Evolutionary conservation across 2,797 vertebrate species (phyloP).

Genomic region (Mastacembelus armatus): DNA sequence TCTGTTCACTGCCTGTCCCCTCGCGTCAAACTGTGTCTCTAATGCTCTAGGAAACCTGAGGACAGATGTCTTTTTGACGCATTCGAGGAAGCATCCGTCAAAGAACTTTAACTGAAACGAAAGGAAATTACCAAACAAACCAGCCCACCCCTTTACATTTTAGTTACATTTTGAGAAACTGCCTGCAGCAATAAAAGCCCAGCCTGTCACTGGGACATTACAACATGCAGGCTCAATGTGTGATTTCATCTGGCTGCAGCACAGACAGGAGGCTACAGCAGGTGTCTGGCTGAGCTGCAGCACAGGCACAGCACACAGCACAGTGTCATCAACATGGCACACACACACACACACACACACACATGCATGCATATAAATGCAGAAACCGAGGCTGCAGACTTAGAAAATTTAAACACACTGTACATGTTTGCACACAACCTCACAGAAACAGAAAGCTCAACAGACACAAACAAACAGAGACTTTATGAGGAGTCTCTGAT

Average conservation of each 20-base stretch:
- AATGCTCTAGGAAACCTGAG: no score
- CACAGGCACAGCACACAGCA: constrained; percentile 11
- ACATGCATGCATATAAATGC: neutral
- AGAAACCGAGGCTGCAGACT: neutral
- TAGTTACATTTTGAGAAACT: neutral
- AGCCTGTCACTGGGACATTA: constrained; percentile 4
- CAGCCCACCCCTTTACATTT: neutral
- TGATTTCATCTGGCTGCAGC: constrained; percentile 18
- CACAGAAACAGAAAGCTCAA: neutral
- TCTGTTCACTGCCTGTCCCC: no score
- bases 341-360: no score
- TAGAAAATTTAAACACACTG: neutral
- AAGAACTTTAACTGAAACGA: neutral
- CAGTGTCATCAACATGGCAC: constrained; percentile 16
- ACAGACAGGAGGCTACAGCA: constrained; percentile 7
- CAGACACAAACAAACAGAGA: constrained; percentile 34
- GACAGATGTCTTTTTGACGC: neutral
- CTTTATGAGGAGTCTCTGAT: constrained; percentile 4
- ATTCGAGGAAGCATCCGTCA: neutral
- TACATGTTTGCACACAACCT: neutral
- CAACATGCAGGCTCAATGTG: constrained; percentile 5
- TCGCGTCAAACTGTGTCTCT: no score
- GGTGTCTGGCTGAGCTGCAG: no score
- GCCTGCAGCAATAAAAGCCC: constrained; percentile 6
- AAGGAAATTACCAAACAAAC: neutral